These are phyloP conservation scores for Natator depressus DNA, from an alignment of 2,113 vertebrate genomes.

Conservation along the genomic window DNA sequence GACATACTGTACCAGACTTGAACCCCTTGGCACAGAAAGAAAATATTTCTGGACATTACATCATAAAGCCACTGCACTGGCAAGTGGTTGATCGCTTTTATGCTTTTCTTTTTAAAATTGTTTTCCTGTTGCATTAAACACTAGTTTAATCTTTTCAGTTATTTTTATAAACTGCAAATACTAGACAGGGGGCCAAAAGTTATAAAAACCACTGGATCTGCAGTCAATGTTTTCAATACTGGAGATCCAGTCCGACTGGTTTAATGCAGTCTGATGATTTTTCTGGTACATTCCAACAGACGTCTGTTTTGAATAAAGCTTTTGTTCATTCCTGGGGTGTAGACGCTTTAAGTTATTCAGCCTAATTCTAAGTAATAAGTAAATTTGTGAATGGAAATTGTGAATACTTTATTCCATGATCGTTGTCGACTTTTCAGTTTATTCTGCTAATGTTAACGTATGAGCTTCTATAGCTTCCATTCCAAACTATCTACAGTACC, in stretches of 20 bases:
- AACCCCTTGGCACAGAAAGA: not conserved
- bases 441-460: not conserved
- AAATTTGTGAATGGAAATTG: slow-evolving; percentile 28
- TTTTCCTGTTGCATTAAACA: not conserved
- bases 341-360: not conserved
- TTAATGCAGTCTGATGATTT: not conserved
- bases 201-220: not conserved
- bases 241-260: not conserved
- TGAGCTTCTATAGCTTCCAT: not conserved
- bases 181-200: not conserved
- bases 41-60: not conserved
- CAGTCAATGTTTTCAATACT: not conserved
- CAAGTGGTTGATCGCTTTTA: not conserved
- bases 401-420: not conserved
- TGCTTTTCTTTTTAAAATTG: not conserved
- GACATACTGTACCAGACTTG: not conserved
- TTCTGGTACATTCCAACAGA: not conserved
- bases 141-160: not conserved
- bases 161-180: slow-evolving; percentile 13
- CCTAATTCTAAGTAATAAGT: not conserved
- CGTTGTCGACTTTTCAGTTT: not conserved
- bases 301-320: slow-evolving; percentile 42
- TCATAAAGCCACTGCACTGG: not conserved
- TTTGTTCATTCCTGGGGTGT: not conserved
- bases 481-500: not conserved